These are phyloP conservation scores for Stenotaenia linearis DNA, from an alignment of 2,888 invertebrate genomes.

Conservation along the genomic window DNA sequence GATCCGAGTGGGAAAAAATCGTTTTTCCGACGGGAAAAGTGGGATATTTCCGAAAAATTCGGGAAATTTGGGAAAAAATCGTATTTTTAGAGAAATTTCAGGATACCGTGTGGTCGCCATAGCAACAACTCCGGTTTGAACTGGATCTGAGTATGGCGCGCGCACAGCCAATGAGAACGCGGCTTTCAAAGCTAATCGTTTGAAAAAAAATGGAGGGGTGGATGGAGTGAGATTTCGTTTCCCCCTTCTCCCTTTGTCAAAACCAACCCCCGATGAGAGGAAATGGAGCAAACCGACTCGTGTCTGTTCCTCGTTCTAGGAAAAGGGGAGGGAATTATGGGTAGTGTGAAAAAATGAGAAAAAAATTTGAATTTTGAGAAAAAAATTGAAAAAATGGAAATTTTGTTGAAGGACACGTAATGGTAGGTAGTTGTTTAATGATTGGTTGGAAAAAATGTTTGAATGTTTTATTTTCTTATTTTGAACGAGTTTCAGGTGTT, in stretches of 20 bases:
- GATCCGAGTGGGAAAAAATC: not conserved
- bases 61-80: too few relatives aligned
- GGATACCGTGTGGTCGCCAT: not conserved
- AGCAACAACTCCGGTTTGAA: not conserved
- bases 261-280: not conserved
- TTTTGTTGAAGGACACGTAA: too few relatives aligned
- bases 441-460: too few relatives aligned
- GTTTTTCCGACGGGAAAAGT: not conserved
- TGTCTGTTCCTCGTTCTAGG: not conserved
- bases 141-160: constrained; percentile 1
- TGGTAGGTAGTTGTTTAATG: too few relatives aligned
- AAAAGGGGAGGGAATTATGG: not conserved
- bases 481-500: not conserved
- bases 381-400: too few relatives aligned
- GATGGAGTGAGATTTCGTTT: not conserved
- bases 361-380: too few relatives aligned
- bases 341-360: too few relatives aligned
- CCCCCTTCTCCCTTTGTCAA: not conserved
- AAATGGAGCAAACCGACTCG: not conserved
- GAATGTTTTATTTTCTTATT: too few relatives aligned
- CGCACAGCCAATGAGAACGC: not conserved
- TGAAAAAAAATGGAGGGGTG: not conserved
- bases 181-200: not conserved
- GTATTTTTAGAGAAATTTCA: too few relatives aligned
- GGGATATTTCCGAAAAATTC: too few relatives aligned